Conservation (phyloP, 2,888 invertebrate species). For the Pachydiplax longipennis region DNA sequence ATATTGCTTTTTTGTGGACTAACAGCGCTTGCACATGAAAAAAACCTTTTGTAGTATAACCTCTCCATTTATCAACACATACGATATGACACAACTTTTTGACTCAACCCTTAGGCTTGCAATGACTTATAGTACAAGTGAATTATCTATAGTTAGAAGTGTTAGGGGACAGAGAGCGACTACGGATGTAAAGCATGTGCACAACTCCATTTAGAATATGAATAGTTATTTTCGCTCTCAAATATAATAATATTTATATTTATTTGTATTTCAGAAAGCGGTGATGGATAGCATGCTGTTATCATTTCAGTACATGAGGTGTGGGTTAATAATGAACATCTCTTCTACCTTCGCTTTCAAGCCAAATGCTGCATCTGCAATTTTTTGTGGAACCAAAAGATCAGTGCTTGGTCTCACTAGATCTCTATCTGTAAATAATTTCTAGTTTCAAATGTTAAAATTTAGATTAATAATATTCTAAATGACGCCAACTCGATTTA, state of each 20-base stretch:
- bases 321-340: slow-evolving; percentile 6
- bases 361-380: not conserved
- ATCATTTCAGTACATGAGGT: not conserved
- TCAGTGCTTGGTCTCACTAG: not conserved
- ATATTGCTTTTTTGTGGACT: too few relatives aligned
- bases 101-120: too few relatives aligned
- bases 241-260: not conserved
- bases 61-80: too few relatives aligned
- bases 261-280: not conserved
- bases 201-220: too few relatives aligned
- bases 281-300: not conserved
- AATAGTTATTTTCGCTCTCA: too few relatives aligned
- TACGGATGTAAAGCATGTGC: too few relatives aligned
- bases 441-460: not conserved
- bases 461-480: not conserved
- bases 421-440: not conserved
- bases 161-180: too few relatives aligned
- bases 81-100: too few relatives aligned
- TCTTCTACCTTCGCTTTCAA: slow-evolving; percentile 21
- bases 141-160: too few relatives aligned
- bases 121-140: too few relatives aligned
- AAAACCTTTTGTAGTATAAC: too few relatives aligned
- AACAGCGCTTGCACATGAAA: too few relatives aligned
- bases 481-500: not conserved
- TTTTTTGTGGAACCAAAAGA: slow-evolving; percentile 1